Base-by-base conservation (phyloP, 2,888 invertebrate genomes). In the Rutpela maculata region DNA sequence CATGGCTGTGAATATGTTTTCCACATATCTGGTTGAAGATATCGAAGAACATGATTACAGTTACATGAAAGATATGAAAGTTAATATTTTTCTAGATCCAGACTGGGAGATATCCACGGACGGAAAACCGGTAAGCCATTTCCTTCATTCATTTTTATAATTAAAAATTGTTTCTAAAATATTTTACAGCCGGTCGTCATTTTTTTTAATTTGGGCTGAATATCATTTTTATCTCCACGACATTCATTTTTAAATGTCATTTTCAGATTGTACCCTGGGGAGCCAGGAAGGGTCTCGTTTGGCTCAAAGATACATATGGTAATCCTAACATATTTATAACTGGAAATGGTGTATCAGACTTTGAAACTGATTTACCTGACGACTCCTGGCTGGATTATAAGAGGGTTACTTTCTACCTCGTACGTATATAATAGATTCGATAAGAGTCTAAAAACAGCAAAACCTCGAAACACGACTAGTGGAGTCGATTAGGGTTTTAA, bases 251-350 rank as follows among this genome's bases (percentile, higher is more conserved):
- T 7, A 10, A 9, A 60, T 18, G 1, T 71, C 22, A 9, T 57
- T 68, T 68, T 50, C 19, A 75, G 75, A 68, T 92, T 38, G 92
- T 92, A 4, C 94, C 94, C 0, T 92, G 92, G 90, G 94, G 94
- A 22, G 91, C 94, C 87, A 91, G 93, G 66, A 92, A 92, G 81
- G 87, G 92, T 3, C 85, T 95, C 17, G 93, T 92, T 88, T 94
- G 93, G 92, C 90, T 94, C 17, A 92, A 91, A 80, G 88, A 88
- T 66, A 90, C 91, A 18, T 94, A 93, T 15, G 88, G 91, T 81
- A 92, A 93, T 85, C 92, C 92, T 0, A 83, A 90, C 10, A 90
- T 93, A 1, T 86, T 93, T 55, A 88, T 94, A 12, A 93, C 93
- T 0, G 94, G 94, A 86, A 94, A 93, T 83, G 94, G 94, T 0